Evolutionary conservation across 2,888 invertebrate genomes (phyloP).

Genomic region (Eurois occulta): DNA sequence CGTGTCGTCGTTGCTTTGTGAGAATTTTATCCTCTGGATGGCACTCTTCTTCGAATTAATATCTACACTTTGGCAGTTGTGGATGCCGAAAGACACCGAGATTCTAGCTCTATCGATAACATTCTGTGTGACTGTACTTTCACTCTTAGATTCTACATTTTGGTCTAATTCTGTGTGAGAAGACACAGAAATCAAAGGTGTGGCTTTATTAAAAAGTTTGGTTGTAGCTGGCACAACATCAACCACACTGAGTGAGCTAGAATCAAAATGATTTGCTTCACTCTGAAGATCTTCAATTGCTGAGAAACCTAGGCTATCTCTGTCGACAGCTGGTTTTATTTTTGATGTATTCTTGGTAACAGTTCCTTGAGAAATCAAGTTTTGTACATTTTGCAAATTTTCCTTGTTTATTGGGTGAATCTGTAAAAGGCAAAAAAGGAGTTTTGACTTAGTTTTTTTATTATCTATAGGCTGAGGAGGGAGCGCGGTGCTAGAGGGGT

Average conservation of each 20-base stretch:
- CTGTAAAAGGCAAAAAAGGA: conserved; percentile 61
- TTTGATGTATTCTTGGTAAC: conserved; percentile 51
- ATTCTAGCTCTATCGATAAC: conserved; percentile 67
- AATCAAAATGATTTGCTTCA: conserved; percentile 50
- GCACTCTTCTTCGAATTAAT: conserved; percentile 77
- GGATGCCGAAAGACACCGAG: conserved; percentile 78
- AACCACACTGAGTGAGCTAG: conserved; percentile 20
- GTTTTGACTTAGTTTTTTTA: not conserved
- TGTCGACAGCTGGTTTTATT: conserved; percentile 47
- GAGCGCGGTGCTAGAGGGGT: not conserved
- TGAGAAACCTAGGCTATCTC: conserved; percentile 72
- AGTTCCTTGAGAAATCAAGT: conserved; percentile 44
- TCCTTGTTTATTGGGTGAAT: conserved; percentile 68
- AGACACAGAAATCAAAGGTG: conserved; percentile 67
- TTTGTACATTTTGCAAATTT: conserved; percentile 67
- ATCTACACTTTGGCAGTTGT: conserved; percentile 76
- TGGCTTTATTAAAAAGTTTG: conserved; percentile 23
- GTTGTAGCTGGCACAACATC: conserved; percentile 26
- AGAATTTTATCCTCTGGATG: conserved; percentile 76
- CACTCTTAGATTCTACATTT: conserved; percentile 59
- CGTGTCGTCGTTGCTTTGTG: conserved; percentile 70
- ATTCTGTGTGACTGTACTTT: conserved; percentile 70
- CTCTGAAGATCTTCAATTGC: conserved; percentile 73
- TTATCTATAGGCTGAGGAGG: not conserved
- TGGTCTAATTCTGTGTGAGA: conserved; percentile 70